Percentiles rank a stretch among this genome's conserved stretches.
Conservation (phyloP, 2,113 vertebrate species). For the Clupea harengus region DNA sequence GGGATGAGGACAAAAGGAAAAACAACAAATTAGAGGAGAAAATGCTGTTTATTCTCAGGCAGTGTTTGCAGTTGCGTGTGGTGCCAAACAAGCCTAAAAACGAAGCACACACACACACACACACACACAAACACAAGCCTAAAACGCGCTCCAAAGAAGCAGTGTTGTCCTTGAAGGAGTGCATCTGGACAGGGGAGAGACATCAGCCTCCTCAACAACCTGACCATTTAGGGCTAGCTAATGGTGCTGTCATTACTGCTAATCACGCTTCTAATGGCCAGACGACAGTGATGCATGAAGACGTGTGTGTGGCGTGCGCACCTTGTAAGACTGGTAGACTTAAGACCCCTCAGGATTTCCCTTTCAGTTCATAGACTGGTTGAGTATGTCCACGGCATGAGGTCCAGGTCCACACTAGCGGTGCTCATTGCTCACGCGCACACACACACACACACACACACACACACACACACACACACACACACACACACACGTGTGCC, state of each 20-base stretch:
- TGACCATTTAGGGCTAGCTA: neutral
- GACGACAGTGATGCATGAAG: neutral
- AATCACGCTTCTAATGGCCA: neutral
- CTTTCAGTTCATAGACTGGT: too few relatives aligned
- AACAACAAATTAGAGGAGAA: neutral
- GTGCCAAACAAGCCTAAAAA: neutral
- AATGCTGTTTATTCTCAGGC: neutral
- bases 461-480: too few relatives aligned
- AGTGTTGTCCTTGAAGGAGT: neutral
- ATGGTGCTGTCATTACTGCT: constrained; percentile 4
- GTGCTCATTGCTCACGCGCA: too few relatives aligned
- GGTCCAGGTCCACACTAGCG: too few relatives aligned
- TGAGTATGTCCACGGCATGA: too few relatives aligned
- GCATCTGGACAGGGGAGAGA: neutral
- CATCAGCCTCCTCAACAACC: neutral
- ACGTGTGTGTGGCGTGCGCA: constrained; percentile 1
- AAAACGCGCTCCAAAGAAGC: neutral
- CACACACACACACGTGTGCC: too few relatives aligned
- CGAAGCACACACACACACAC: too few relatives aligned
- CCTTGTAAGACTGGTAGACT: neutral
- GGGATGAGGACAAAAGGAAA: neutral
- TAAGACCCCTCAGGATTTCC: neutral
- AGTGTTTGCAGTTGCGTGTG: neutral
- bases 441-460: too few relatives aligned
- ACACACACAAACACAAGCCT: neutral